Evolutionary conservation across 37 sponge, comb jelly and placozoan genomes (phyloP), one percentile per base, ranked within the genome.

Genomic region (Hormiphora californensis): DNA sequence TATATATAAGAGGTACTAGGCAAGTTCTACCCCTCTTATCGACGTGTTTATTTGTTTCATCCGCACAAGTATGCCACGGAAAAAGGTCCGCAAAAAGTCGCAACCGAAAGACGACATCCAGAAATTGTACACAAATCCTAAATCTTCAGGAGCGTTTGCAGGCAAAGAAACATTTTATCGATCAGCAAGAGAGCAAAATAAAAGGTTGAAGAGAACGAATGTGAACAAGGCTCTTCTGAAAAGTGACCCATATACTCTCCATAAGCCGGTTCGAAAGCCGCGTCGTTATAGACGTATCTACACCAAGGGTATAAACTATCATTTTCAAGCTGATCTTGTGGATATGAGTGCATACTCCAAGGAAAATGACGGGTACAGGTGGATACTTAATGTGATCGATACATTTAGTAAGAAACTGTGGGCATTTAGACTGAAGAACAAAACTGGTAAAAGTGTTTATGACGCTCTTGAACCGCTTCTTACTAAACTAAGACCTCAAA

Each of bases 351-450:
- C 11, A 11, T 73, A 27, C 1, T 30, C 12, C 1, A 39, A 41
- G 43, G 39, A 73, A 1, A 73, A 73, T 36, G 21, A 39, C 23
- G 81, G 81, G 21, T 73, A 73, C 44, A 40, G 25, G 3, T 73
- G 46, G 46, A 40, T 73, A n/a, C 12, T 73, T n/a, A 73, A n/a
- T 15, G 43, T 73, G 40, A 73, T 73, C 5, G 81, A 73, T 40
- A 43, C 46, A 9, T 73, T 73, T 41, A 73, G 46, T 12, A 73
- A 73, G 25, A 43, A 43, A 43, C 46, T 30, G 23, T 73, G 81
- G 81, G 46, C 46, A 43, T 41, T 73, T 5, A 73, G 43, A 41
- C 12, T 73, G 22, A 73, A 73, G 46, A 73, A 41, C 46, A 73
- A 73, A 73, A 27, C 41, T 28, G 81, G 68, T 35, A 31, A 36